Conservation (phyloP, 2,113 vertebrate genomes). For the Percina caprodes region DNA sequence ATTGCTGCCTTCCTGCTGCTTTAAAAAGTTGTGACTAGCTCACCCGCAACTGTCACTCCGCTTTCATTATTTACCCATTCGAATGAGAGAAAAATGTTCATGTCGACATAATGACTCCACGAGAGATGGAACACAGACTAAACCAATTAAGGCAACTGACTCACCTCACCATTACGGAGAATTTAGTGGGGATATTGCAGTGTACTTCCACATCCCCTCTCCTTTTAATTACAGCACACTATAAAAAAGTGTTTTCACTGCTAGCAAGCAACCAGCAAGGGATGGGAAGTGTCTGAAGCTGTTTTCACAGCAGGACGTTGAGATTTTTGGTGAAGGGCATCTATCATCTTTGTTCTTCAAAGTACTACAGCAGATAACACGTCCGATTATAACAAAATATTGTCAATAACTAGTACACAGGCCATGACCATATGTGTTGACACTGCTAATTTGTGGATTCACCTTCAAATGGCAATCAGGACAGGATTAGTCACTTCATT, state of each 20-base stretch:
- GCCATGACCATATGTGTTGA: not conserved
- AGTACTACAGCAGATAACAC: not conserved
- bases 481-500: not conserved
- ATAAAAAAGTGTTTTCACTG: conserved; percentile 44
- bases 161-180: conserved; percentile 67
- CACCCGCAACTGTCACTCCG: conserved; percentile 70
- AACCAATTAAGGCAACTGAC: conserved; percentile 74
- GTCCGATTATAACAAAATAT: not conserved
- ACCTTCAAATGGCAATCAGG: not conserved
- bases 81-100: conserved; percentile 81
- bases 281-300: not conserved
- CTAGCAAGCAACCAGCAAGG: conserved; percentile 40
- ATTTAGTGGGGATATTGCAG: conserved; percentile 58
- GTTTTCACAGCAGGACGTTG: not conserved
- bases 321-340: not conserved
- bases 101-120: conserved; percentile 78
- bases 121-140: conserved; percentile 52
- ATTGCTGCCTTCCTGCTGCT: conserved; percentile 75
- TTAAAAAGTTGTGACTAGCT: conserved; percentile 74
- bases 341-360: not conserved
- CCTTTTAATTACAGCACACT: conserved; percentile 57
- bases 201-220: not conserved
- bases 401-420: too few species aligned
- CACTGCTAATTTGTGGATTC: not conserved
- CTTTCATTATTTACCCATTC: conserved; percentile 81